Conservation (phyloP, 2,888 invertebrate species). For the Stenolophus ochropezus region DNA sequence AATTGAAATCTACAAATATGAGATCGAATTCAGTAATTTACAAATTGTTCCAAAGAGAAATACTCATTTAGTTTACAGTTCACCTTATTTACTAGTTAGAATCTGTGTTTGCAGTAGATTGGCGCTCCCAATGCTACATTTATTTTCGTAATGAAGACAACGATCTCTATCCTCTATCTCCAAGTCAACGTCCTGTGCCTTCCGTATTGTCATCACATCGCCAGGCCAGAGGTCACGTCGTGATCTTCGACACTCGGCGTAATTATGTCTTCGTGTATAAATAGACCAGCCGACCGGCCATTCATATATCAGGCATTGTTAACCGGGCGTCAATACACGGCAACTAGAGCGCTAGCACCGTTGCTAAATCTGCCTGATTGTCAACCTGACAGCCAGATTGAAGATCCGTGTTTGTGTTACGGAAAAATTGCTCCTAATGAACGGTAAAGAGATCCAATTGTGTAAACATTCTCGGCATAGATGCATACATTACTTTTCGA, state of each 20-base stretch:
- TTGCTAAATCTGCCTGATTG: slow-evolving; percentile 2
- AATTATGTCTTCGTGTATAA: slow-evolving; percentile 23
- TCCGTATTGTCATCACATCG: slow-evolving; percentile 28
- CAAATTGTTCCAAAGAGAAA: too few relatives aligned
- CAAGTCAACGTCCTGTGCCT: neutral
- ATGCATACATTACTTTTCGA: neutral
- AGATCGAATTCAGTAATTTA: too few relatives aligned
- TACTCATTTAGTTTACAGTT: too few relatives aligned
- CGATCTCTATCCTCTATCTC: neutral
- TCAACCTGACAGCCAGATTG: neutral
- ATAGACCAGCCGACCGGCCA: slow-evolving; percentile 4
- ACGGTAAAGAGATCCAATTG: neutral
- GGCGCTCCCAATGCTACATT: too few relatives aligned
- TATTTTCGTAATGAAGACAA: neutral
- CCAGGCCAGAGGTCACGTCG: slow-evolving; percentile 5
- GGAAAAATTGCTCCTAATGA: neutral
- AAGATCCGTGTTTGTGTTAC: slow-evolving; percentile 2
- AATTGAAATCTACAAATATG: too few relatives aligned
- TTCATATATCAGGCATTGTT: slow-evolving; percentile 34
- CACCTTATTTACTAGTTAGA: too few relatives aligned
- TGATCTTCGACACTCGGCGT: slow-evolving; percentile 10
- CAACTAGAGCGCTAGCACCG: neutral
- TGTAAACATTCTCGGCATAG: neutral
- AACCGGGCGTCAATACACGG: slow-evolving; percentile 10
- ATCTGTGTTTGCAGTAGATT: too few relatives aligned